Percentiles rank a stretch among this genome's conserved stretches.
phyloP scores from a whole-genome alignment of 2,113 vertebrate genomes.

The Gasterosteus aculeatus region DNA sequence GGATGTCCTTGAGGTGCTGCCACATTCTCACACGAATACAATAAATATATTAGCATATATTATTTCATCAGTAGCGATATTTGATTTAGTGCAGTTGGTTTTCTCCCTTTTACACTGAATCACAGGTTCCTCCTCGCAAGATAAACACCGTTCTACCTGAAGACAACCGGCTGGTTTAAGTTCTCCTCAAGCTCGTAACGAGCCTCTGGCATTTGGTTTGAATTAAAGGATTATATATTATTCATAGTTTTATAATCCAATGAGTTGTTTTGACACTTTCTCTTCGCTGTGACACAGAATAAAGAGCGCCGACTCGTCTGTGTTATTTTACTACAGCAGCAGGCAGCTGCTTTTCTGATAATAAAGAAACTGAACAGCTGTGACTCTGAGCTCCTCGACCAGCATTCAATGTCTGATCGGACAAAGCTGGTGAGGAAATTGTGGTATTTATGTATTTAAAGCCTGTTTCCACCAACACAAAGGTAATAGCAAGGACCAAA shows the following conservation, averaged over 20 bases:
- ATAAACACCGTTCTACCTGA: background rate
- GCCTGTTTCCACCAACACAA: too few relatives aligned
- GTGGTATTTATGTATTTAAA: too few relatives aligned
- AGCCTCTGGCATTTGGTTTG: background rate
- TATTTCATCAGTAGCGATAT: background rate
- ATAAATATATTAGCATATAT: background rate
- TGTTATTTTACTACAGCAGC: too few relatives aligned
- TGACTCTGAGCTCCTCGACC: too few relatives aligned
- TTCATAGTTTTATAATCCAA: background rate
- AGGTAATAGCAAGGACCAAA: background rate
- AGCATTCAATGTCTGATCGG: too few relatives aligned
- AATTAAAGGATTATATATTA: background rate
- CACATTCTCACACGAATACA: background rate
- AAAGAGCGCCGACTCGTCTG: background rate
- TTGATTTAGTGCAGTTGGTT: background rate
- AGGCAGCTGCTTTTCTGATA: too few relatives aligned
- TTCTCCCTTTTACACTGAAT: too few relatives aligned
- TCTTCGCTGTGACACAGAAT: background rate
- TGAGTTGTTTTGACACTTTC: too few relatives aligned
- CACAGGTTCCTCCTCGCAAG: too few relatives aligned
- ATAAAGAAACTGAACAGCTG: too few relatives aligned
- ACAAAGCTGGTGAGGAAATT: too few relatives aligned
- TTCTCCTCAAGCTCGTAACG: too few relatives aligned
- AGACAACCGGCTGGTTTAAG: background rate
- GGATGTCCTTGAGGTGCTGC: slow-evolving; percentile 43